Evolutionary conservation across 35 echinoderm and acorn worm species (phyloP).

Genomic region (Acanthaster planci): DNA sequence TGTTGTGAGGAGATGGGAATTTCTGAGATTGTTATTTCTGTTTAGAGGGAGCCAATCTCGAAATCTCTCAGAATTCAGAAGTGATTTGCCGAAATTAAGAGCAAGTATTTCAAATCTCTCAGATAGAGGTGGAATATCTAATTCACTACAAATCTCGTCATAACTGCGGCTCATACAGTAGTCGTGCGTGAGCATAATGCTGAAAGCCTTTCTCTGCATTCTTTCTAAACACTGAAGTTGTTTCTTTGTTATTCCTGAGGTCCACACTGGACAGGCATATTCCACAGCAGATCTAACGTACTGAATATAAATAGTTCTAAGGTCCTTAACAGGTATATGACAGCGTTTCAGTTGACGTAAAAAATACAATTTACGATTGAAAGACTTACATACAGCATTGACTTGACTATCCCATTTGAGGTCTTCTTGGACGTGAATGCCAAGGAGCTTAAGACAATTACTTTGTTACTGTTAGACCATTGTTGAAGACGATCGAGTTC

Average conservation of each 20-base stretch:
- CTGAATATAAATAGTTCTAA: background rate
- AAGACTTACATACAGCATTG: background rate
- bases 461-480: conserved; percentile 14
- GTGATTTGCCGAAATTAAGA: background rate
- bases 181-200: no score
- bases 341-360: background rate
- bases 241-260: no score
- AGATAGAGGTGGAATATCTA: background rate
- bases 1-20: background rate
- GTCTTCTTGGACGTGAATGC: conserved; percentile 7
- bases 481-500: background rate
- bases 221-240: no score
- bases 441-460: background rate
- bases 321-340: background rate
- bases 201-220: no score
- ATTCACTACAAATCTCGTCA: background rate
- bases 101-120: background rate
- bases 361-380: background rate
- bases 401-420: background rate
- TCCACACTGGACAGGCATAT: no score
- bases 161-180: no score
- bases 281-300: background rate
- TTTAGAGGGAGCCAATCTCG: background rate
- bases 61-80: background rate
- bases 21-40: background rate